phyloP scores from a whole-genome alignment of 2,797 vertebrate species.

The Philypnodon macrostomus region DNA sequence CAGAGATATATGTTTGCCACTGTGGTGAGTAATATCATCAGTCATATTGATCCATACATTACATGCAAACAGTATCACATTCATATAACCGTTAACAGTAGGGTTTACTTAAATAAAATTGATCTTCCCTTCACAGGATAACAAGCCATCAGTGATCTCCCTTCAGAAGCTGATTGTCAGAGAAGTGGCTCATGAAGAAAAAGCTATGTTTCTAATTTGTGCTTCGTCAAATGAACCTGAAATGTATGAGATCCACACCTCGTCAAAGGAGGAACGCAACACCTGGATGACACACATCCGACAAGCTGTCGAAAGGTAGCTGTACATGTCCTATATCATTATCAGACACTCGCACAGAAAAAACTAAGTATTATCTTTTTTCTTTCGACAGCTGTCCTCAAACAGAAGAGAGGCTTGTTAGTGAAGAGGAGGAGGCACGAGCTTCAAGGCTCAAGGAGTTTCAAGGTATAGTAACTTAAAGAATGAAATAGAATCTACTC shows the following conservation, averaged over 20 bases:
- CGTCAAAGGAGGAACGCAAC: slow-evolving; percentile 84
- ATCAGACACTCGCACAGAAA: neutral
- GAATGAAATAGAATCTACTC: neutral
- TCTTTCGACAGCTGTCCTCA: slow-evolving; percentile 82
- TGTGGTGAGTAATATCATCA: slow-evolving; percentile 79
- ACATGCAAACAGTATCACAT: neutral
- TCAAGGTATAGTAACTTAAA: slow-evolving; percentile 84
- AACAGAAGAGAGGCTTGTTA: slow-evolving; percentile 81
- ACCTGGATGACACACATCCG: slow-evolving; percentile 85
- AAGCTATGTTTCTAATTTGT: slow-evolving; percentile 90
- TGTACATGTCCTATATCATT: neutral
- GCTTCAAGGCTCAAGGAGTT: slow-evolving; percentile 82
- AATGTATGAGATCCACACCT: slow-evolving; percentile 88
- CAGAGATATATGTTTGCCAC: slow-evolving; percentile 90
- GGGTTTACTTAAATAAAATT: too few species aligned
- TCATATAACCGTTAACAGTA: too few species aligned
- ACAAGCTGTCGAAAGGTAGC: slow-evolving; percentile 84
- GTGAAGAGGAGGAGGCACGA: slow-evolving; percentile 83
- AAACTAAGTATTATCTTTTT: neutral
- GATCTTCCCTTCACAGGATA: slow-evolving; percentile 80
- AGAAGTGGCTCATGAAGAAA: slow-evolving; percentile 89
- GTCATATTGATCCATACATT: too few species aligned
- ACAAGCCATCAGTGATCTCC: slow-evolving; percentile 86
- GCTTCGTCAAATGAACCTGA: slow-evolving; percentile 54
- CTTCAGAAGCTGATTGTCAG: slow-evolving; percentile 89